Evolutionary conservation across 2,797 vertebrate genomes (phyloP).

Genomic region (Lepus oiostolus): DNA sequence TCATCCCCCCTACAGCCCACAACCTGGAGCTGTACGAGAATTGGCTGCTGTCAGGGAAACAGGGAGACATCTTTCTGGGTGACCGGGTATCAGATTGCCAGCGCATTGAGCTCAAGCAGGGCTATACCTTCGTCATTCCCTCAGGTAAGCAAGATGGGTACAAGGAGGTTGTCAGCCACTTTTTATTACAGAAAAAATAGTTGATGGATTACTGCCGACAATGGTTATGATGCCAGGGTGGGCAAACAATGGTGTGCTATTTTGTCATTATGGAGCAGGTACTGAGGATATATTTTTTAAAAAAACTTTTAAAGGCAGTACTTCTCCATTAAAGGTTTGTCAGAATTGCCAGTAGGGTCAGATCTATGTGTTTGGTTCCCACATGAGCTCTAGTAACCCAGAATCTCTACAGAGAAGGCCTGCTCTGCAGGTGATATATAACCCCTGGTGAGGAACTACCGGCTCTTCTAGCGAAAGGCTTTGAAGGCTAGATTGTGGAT

Average conservation of each 20-base stretch:
- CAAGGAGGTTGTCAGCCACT: background rate
- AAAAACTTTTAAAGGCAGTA: background rate
- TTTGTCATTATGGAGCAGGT: background rate
- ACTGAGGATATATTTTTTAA: too few species aligned
- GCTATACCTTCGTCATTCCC: conserved; percentile 98
- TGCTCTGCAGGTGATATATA: background rate
- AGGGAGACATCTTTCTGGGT: conserved; percentile 98
- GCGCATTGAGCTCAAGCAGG: conserved; percentile 96
- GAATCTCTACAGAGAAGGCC: background rate
- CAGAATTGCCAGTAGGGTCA: conserved; percentile 15
- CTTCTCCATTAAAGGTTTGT: background rate
- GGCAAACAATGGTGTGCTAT: background rate
- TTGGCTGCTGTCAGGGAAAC: conserved; percentile 99
- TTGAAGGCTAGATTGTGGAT: background rate
- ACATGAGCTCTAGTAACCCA: conserved; percentile 21
- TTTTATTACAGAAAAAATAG: conserved; percentile 30
- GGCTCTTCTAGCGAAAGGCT: background rate
- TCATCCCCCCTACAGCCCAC: conserved; percentile 97
- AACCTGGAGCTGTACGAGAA: conserved; percentile 99
- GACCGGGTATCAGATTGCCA: conserved; percentile 97
- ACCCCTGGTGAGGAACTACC: background rate
- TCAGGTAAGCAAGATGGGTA: conserved; percentile 90
- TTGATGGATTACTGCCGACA: background rate
- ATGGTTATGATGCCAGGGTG: background rate
- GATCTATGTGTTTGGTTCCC: background rate